Percentiles rank a stretch among this genome's conserved stretches.
Conservation (phyloP, 2,113 vertebrate species). For the Todiramphus chloris region DNA sequence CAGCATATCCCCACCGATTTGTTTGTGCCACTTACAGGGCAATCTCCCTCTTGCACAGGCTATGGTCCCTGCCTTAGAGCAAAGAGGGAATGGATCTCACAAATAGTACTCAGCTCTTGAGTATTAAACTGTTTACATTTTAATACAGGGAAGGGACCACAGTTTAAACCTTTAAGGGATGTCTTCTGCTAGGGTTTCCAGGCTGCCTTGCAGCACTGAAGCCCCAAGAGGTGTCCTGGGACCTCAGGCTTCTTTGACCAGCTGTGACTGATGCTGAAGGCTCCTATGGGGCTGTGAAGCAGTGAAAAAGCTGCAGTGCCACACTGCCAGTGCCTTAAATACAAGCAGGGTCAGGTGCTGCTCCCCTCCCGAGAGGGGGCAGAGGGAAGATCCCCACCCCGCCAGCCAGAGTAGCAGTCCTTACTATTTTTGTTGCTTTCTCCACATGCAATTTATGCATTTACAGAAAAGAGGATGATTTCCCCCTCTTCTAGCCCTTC, state of each 20-base stretch:
- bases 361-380: too few species aligned
- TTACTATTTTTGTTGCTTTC: background rate
- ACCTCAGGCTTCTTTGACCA: background rate
- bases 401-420: rapidly evolving
- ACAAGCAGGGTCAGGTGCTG: rapidly evolving
- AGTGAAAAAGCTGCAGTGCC: background rate
- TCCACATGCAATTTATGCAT: background rate
- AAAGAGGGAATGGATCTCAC: background rate
- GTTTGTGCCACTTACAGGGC: rapidly evolving
- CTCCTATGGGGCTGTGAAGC: background rate
- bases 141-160: background rate
- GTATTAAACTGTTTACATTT: background rate
- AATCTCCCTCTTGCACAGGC: background rate
- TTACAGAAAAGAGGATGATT: background rate
- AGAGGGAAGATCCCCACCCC: background rate
- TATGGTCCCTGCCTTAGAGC: background rate
- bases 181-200: background rate
- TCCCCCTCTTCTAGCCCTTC: background rate
- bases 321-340: background rate
- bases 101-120: background rate
- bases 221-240: background rate
- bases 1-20: rapidly evolving
- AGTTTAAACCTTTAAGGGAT: background rate
- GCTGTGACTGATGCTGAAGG: rapidly evolving
- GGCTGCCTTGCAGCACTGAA: background rate